Base-by-base conservation (phyloP, 1,140 invertebrate species). In the Drosophila bipectinata region DNA sequence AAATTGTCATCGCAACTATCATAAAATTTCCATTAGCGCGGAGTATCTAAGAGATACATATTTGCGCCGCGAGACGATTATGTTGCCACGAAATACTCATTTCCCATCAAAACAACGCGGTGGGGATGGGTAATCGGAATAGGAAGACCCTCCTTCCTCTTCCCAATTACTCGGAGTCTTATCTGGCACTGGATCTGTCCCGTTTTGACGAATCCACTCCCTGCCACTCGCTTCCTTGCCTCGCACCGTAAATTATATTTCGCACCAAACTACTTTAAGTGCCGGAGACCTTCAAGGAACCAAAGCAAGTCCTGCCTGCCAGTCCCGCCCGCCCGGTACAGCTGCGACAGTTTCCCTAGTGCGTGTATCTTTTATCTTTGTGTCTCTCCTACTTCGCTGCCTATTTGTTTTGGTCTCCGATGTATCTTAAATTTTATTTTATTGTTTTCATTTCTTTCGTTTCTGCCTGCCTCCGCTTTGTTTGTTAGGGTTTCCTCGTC, bases 391-490 rank as follows among this genome's bases (percentile, higher is more conserved):
- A 81, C 68, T 83, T 79, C 64, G 75, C 75, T 83, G 79, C 79
- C 79, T 83, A 83, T 83, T 83, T 83, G 79, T 83, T 83, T 83
- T 83, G 79, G 79, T 83, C 79, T 83, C 79, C 62, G 76, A 83
- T 83, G 79, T 83, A 83, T 84, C 80, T 84, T 83, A 83, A 83
- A 83, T 83, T 83, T 83, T 83, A 83, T 83, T 83, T 83, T 83
- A 83, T 83, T 83, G 79, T 83, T 83, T 76, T 84, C 41, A 67
- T 79, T 83, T 52, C 67, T 56, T 44, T 59, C 39, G 34, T 32
- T 39, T 15, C 26, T 24, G 30, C 28, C 30, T 59, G 39, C 32
- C 30, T 44, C 56, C 26, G 1, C 52, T 37, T 30, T 56, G 41
- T 14, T 69, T 61, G 39, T 55, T 52, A 34, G 49, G 15, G 39